phyloP scores from a whole-genome alignment of 2,888 invertebrate genomes.

The Tetranychus truncatus region DNA sequence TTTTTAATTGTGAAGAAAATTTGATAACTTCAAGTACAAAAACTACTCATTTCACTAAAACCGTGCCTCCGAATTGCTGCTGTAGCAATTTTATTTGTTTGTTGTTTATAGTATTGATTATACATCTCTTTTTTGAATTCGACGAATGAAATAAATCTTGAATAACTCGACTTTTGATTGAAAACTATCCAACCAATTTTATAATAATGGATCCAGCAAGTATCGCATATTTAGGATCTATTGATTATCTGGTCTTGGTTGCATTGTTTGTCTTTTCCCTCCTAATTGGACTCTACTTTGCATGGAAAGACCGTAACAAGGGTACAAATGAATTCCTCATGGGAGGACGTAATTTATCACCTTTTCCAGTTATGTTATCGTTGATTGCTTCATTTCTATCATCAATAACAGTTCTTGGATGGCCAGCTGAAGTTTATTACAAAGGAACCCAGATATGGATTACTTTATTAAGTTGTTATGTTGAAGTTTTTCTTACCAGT shows the following conservation, averaged over 20 bases:
- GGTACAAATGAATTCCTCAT: constrained; percentile 35
- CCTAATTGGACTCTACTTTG: constrained; percentile 33
- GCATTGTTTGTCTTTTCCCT: constrained; percentile 30
- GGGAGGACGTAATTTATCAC: constrained; percentile 31
- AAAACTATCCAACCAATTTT: background rate
- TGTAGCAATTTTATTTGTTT: no score
- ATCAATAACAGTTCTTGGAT: constrained; percentile 31
- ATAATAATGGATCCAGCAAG: background rate
- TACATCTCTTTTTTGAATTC: no score
- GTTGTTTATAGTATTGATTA: no score
- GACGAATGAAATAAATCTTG: no score
- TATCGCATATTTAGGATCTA: background rate
- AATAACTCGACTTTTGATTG: no score
- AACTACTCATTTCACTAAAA: no score
- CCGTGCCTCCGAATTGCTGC: no score
- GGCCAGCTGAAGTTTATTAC: constrained; percentile 31
- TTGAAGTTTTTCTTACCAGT: constrained; percentile 29
- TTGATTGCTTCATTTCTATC: constrained; percentile 32
- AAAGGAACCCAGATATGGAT: constrained; percentile 29
- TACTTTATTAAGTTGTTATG: constrained; percentile 25
- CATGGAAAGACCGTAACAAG: constrained; percentile 38
- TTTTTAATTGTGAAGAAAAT: no score
- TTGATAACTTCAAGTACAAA: no score
- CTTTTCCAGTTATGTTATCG: constrained; percentile 32
- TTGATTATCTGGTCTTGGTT: constrained; percentile 31